A percentile compares a stretch with the other conserved stretches of the same genome.
phyloP scores from a whole-genome alignment of 2,113 vertebrate genomes.

The Trogon surrucura region DNA sequence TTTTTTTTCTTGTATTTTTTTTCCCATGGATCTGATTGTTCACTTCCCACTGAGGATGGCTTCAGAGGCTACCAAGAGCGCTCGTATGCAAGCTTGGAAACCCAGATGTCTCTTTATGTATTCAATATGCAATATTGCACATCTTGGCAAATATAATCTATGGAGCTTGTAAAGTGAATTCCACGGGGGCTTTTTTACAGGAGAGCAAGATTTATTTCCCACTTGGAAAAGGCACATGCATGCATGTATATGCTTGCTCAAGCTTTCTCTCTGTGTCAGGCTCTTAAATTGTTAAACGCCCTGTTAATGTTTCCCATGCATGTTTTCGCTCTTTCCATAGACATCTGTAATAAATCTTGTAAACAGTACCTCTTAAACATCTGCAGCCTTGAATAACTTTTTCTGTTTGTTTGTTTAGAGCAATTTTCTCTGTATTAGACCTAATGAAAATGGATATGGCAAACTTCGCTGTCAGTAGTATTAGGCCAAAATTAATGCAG shows the following conservation, averaged over 20 bases:
- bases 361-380: background rate
- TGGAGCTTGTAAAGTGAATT: background rate
- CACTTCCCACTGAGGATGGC: background rate
- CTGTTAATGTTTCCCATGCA: constrained; percentile 2
- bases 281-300: background rate
- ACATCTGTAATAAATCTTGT: constrained; percentile 17
- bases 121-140: background rate
- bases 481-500: constrained; percentile 94
- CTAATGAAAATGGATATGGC: constrained; percentile 98
- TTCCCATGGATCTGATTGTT: background rate
- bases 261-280: background rate
- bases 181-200: background rate
- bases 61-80: background rate
- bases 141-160: background rate
- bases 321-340: constrained; percentile 26
- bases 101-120: background rate
- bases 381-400: constrained; percentile 30
- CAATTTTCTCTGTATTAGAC: constrained; percentile 92
- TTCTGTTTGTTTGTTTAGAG: constrained; percentile 79
- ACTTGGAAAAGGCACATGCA: background rate
- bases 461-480: constrained; percentile 92
- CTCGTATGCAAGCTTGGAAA: background rate
- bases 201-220: background rate
- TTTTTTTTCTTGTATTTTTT: background rate
- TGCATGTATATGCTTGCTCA: background rate